Conservation (phyloP, 2,888 invertebrate species). For the Agrochola litura region DNA sequence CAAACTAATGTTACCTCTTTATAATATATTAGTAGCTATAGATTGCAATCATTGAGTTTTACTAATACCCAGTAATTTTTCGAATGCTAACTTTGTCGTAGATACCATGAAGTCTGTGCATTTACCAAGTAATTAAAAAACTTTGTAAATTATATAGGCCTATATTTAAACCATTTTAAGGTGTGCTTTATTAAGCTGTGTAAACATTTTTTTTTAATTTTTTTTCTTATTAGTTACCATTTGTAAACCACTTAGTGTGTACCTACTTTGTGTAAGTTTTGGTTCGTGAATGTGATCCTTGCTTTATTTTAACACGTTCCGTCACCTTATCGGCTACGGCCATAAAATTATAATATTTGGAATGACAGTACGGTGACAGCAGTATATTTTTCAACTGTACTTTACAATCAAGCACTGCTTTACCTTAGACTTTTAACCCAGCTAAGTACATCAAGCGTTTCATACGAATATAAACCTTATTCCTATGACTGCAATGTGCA, state of each 20-base stretch:
- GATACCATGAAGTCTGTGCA: background rate
- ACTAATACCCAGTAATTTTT: too few relatives aligned
- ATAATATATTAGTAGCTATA: too few relatives aligned
- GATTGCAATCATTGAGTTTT: background rate
- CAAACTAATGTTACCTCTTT: too few relatives aligned
- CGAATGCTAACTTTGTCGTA: background rate
- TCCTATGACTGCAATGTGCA: background rate
- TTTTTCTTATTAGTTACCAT: background rate
- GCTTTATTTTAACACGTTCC: background rate
- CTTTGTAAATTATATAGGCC: background rate
- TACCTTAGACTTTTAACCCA: background rate
- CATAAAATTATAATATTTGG: background rate
- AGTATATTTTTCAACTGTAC: slow-evolving; percentile 4
- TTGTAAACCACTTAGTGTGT: background rate
- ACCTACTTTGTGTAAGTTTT: background rate
- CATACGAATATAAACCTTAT: background rate
- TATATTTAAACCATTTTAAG: background rate
- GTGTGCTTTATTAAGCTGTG: background rate
- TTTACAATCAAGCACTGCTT: background rate
- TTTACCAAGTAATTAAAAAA: background rate
- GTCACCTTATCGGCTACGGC: background rate
- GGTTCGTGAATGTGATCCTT: background rate
- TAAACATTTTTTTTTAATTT: background rate
- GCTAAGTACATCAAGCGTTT: background rate
- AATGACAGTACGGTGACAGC: background rate